These are phyloP conservation scores for Diabrotica undecimpunctata DNA, from an alignment of 1,140 invertebrate species.

Conservation along the genomic window DNA sequence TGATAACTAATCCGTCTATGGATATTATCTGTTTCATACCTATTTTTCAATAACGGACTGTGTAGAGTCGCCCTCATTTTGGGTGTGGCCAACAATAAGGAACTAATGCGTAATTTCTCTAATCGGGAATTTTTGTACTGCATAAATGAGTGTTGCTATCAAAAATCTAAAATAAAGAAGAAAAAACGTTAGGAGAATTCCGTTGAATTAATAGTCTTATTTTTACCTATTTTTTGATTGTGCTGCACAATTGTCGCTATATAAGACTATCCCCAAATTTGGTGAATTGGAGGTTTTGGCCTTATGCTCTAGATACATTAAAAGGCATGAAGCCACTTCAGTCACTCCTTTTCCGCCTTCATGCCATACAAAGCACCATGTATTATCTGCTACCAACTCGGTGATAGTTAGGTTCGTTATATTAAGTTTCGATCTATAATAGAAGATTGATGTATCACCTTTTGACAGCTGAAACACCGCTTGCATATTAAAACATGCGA, in stretches of 20 bases:
- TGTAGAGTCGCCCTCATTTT: conserved; percentile 41
- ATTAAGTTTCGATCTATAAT: conserved; percentile 40
- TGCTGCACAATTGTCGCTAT: conserved; percentile 47
- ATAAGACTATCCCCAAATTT: conserved; percentile 31
- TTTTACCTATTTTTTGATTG: conserved; percentile 51
- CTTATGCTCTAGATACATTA: conserved; percentile 9
- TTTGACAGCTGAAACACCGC: background rate
- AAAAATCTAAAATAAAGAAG: conserved; percentile 33
- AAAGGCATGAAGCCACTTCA: conserved; percentile 43
- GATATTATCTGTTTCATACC: background rate
- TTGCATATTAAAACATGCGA: conserved; percentile 2
- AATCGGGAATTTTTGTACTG: conserved; percentile 34
- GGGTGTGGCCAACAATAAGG: conserved; percentile 39
- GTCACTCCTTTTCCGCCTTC: conserved; percentile 48
- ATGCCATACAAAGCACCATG: conserved; percentile 47
- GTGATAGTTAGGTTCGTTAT: conserved; percentile 41
- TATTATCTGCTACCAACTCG: conserved; percentile 34
- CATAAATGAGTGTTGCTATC: conserved; percentile 39
- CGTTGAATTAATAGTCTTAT: too few species aligned
- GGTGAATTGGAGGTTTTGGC: conserved; percentile 24
- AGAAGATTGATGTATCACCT: conserved; percentile 31
- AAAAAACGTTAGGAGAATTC: too few species aligned
- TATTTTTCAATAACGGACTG: conserved; percentile 40
- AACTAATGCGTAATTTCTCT: conserved; percentile 41
- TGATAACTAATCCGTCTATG: too few species aligned